Evolutionary conservation across 2,888 invertebrate species (phyloP).

Genomic region (Lycia hirtaria): DNA sequence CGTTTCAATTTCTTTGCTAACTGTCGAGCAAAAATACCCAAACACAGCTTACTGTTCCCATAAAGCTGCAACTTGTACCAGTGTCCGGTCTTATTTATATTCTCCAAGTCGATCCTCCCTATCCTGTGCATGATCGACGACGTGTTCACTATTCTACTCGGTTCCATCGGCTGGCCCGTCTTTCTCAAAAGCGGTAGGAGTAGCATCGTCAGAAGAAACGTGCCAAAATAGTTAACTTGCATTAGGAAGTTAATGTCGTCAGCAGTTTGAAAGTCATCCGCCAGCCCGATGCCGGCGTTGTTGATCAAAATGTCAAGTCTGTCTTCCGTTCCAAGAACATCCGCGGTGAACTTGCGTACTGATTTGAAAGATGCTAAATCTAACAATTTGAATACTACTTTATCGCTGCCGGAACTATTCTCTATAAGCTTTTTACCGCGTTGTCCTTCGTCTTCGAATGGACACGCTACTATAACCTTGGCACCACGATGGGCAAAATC

Average conservation of each 20-base stretch:
- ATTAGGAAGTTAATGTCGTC: conserved; percentile 95
- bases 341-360: conserved; percentile 91
- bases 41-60: conserved; percentile 89
- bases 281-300: conserved; percentile 93
- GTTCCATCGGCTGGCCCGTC: conserved; percentile 78
- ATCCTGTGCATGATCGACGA: conserved; percentile 91
- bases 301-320: conserved; percentile 93
- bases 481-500: conserved; percentile 75
- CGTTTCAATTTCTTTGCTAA: conserved; percentile 87
- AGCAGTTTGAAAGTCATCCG: conserved; percentile 86
- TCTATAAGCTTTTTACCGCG: conserved; percentile 85
- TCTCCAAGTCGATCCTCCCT: conserved; percentile 88
- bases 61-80: conserved; percentile 82
- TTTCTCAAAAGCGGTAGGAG: conserved; percentile 91
- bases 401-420: conserved; percentile 87
- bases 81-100: conserved; percentile 86
- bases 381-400: conserved; percentile 89
- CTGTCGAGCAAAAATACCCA: conserved; percentile 90
- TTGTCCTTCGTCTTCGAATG: conserved; percentile 68
- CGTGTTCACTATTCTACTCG: conserved; percentile 91
- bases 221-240: conserved; percentile 97
- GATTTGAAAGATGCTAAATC: conserved; percentile 91
- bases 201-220: conserved; percentile 95
- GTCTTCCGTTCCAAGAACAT: conserved; percentile 89
- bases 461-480: conserved; percentile 73